Evolutionary conservation across 2,113 vertebrate species (phyloP), one percentile per base, ranked within the genome.

Genomic region (Setophaga petechia): DNA sequence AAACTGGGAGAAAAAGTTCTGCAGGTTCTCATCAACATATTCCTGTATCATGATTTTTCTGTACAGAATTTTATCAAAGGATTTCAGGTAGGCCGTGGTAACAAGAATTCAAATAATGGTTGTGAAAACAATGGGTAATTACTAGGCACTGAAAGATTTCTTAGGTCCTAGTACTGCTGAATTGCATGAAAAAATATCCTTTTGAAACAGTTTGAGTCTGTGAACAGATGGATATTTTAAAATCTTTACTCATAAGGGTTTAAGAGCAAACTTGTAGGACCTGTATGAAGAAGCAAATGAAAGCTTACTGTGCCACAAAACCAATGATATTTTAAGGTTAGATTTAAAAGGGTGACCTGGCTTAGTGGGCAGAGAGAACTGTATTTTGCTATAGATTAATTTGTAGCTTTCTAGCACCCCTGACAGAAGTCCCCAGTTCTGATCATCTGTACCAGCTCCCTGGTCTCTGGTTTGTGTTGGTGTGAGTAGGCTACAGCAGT

Each of bases 11-110:
- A 96, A 30, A 99, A 99, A 95, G 99, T 99, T 52, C 96, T 99
- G 57, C 99, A 99, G 92, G 98, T 99, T 96, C 98, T 99, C 75
- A 98, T 98, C 87, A 99, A 98, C 92, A 98, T 99, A 96, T 99
- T 99, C 97, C 97, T 99, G 61, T 99, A 99, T 95, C 99, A 99
- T 66, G 99, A 99, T 88, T 99, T 99, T 97, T 99, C 99, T 84
- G 98, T 99, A 80, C 98, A 98, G 76, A 99, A 99, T 95, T 99
- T 99, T 96, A 98, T 99, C 95, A 99, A 99, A 97, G 99, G 99
- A 91, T 95, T 99, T 83, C 98, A 99, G 99, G 99, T 99, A 97
- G 96, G 97, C 54, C 80, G 1, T 55, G 9, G 5, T 80, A 69
- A 83, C 21, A 63, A 33, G 22, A 88, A 76, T 30, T 81, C 16